Evolutionary conservation across 1,140 invertebrate species (phyloP), one percentile per base, ranked within the genome.

Genomic region (Dendrolimus punctatus): DNA sequence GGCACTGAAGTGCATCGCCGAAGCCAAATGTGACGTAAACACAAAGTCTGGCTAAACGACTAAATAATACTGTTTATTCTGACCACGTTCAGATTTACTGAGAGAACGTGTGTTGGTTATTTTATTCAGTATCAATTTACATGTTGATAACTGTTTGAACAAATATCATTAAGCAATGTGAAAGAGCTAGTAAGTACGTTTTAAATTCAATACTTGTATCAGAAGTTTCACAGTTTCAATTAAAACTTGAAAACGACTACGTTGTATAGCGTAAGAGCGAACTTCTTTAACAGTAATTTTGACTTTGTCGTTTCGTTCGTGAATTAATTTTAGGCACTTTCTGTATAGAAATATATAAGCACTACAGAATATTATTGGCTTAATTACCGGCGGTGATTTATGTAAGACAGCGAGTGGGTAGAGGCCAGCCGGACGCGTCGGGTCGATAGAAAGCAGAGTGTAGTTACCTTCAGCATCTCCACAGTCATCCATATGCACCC

Each of bases 381-480:
- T 23, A 39, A 42, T 69, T 70, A 85, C 82, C 57, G 82, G 82
- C 23, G 73, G 43, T 8, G 68, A 66, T 53, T 83, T 81, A 56
- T 85, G 80, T 37, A 85, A 66, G 0, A 85, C 80, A 8, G 77
- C 82, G 5, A 85, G 70, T 0, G 79, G 82, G 52, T 93, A 93
- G 9, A 97, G 88, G 3, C 95, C 95, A 58, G 90, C 91, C n/a
- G 90, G 87, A 5, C 77, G 84, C 4, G 77, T 58, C 3, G 74
- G 68, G 53, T 82, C 71, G 63, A 90, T 75, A 2, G 93, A 92
- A 60, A 99, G 90, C 51, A 99, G 86, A 0, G 96, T 98, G 85
- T 98, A 99, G 90, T 99, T 99, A 8, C 97, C 98, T 71, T 96
- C 95, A 0, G 98, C 96, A 73, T 99, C 97, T 0, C 96, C 97